Conservation (phyloP, 1,140 invertebrate species). For the Drosophila burlai region DNA sequence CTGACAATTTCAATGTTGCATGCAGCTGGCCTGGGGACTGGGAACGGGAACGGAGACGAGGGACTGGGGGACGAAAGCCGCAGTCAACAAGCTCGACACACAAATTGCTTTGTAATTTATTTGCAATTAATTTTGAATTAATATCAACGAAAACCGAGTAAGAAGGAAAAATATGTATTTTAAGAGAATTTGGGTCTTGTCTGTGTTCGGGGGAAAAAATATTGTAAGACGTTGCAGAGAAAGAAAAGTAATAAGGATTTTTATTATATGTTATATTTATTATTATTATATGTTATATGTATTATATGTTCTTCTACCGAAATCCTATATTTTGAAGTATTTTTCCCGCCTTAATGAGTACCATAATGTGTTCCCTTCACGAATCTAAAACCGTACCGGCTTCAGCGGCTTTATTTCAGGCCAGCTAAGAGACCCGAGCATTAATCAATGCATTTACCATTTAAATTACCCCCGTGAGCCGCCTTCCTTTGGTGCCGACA, state of each 20-base stretch:
- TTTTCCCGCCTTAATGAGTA: background rate
- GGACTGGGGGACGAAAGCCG: conserved; percentile 17
- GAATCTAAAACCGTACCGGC: conserved; percentile 10
- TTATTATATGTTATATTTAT: too few relatives aligned
- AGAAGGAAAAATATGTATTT: conserved; percentile 45
- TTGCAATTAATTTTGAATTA: conserved; percentile 84
- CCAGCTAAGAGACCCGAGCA: conserved; percentile 7
- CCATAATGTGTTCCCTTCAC: conserved; percentile 18
- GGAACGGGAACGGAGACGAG: too few relatives aligned
- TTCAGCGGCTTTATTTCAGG: background rate
- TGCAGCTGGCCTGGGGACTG: conserved; percentile 59
- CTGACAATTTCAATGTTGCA: conserved; percentile 78
- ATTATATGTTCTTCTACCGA: too few relatives aligned
- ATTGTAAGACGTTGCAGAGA: background rate
- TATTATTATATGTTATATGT: too few relatives aligned
- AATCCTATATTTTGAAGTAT: background rate
- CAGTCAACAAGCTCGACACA: conserved; percentile 60
- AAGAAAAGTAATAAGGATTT: background rate
- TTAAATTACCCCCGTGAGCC: conserved; percentile 20
- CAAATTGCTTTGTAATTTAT: conserved; percentile 83
- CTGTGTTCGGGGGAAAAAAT: conserved; percentile 2
- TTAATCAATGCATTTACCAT: conserved; percentile 49
- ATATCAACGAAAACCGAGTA: conserved; percentile 55
- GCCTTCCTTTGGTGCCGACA: conserved; percentile 22
- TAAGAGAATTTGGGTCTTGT: conserved; percentile 72